phyloP scores from a whole-genome alignment of 2,113 vertebrate genomes.

The Vanacampus margaritifer region DNA sequence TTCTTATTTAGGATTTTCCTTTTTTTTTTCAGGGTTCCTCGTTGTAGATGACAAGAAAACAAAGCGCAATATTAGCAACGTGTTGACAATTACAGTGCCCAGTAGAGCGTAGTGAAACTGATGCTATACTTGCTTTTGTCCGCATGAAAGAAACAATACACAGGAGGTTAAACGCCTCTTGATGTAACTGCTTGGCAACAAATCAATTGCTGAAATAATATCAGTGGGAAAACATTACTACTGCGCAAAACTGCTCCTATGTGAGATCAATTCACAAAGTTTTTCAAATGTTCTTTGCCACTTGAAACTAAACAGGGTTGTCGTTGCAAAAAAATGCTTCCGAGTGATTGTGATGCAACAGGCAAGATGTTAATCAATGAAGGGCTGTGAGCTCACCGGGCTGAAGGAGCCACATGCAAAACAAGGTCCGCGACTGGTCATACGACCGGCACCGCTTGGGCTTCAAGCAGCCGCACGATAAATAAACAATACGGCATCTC shows the following conservation, averaged over 20 bases:
- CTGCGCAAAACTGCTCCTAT: too few species aligned
- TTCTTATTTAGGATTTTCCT: too few species aligned
- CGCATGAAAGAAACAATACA: conserved; percentile 63
- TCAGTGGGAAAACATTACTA: background rate
- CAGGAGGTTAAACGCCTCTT: conserved; percentile 55
- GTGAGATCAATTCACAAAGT: background rate
- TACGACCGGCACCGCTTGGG: conserved; percentile 30
- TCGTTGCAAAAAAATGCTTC: conserved; percentile 27
- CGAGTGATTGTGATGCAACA: conserved; percentile 37
- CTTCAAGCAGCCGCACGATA: conserved; percentile 49
- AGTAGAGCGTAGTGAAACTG: conserved; percentile 52
- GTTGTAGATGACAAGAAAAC: too few species aligned
- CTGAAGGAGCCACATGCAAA: conserved; percentile 40
- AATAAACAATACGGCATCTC: conserved; percentile 65
- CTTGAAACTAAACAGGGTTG: conserved; percentile 10
- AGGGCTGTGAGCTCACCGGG: conserved; percentile 27
- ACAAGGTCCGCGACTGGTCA: conserved; percentile 49
- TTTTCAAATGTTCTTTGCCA: background rate
- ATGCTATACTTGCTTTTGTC: conserved; percentile 61
- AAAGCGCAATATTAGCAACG: too few species aligned
- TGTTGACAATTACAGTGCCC: conserved; percentile 59
- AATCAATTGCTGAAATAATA: background rate
- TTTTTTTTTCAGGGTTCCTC: too few species aligned
- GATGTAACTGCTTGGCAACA: background rate
- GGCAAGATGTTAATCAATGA: conserved; percentile 43